Percentiles rank a stretch among this genome's conserved stretches.
These are phyloP conservation scores for Armadillidium nasatum DNA, from an alignment of 1,140 invertebrate genomes.

Conservation along the genomic window DNA sequence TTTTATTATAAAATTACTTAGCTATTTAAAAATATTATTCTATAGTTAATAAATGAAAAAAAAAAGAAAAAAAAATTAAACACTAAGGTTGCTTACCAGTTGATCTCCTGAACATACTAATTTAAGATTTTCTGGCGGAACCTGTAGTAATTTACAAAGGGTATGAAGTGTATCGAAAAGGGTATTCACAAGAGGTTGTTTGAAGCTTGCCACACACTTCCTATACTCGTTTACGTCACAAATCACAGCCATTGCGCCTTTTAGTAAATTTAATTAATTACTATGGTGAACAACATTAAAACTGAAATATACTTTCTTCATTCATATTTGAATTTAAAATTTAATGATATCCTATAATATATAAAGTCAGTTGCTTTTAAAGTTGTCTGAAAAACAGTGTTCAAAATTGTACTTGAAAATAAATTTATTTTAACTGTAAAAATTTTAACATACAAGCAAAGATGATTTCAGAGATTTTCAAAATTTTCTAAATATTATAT, in stretches of 20 bases:
- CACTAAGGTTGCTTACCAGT: constrained; percentile 60
- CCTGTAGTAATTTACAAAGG: constrained; percentile 89
- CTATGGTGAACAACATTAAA: too few species aligned
- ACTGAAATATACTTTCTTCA: too few species aligned
- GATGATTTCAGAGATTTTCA: too few species aligned
- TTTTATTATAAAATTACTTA: constrained; percentile 21
- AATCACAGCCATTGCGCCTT: constrained; percentile 92
- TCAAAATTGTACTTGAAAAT: too few species aligned
- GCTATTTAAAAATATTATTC: not conserved
- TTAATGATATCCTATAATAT: too few species aligned
- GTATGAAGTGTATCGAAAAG: constrained; percentile 93
- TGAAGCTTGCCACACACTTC: constrained; percentile 70
- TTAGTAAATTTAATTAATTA: too few species aligned
- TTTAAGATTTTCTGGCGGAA: constrained; percentile 91
- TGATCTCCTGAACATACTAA: constrained; percentile 92
- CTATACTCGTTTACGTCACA: constrained; percentile 95
- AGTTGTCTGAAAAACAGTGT: too few species aligned
- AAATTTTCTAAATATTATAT: too few species aligned
- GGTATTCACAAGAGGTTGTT: constrained; percentile 69
- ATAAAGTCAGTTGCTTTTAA: too few species aligned
- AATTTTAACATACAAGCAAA: too few species aligned
- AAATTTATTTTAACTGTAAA: too few species aligned
- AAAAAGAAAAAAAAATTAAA: not conserved
- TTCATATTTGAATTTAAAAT: too few species aligned
- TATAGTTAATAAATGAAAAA: constrained; percentile 38